Evolutionary conservation across 2,888 invertebrate species (phyloP), one percentile per base, ranked within the genome.

Genomic region (Cactoblastis cactorum): DNA sequence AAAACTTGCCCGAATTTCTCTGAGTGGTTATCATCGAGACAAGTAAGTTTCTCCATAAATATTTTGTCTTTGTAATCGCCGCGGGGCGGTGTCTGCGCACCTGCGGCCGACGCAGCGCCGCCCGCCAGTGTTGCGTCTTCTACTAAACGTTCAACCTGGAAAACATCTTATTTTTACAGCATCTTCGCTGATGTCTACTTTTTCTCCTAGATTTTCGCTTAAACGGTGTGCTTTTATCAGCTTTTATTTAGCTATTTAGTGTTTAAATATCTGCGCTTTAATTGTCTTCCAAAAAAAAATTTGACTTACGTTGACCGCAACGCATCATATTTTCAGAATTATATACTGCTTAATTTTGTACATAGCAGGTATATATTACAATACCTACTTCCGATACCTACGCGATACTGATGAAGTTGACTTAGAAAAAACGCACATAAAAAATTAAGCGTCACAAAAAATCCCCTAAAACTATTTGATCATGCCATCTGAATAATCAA

Each of bases 21-120:
- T 0, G 91, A 85, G 62, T 91, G 91, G 17, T 62, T 78, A 14
- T 91, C 90, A 55, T 91, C 91, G 63, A 91, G 61, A 45, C 83
- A 82, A 54, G 76, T 72, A 5, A 90, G 76, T 51, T 82, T 83
- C 52, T 90, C 87, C 54, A 83, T 79, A 54, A 67, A 80, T 12
- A 84, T 69, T 52, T 80, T 81, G 54, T 88, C 88, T 33, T 77
- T 82, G 60, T 69, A 76, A 53, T 84, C 84, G 0, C 69, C 75
- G 4, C 66, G 71, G 0, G 80, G 71, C 0, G 71, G 57, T 1
- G 64, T 47, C 2, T 55, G 43, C 2, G 49, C 38, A 1, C 55
- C 50, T 1, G 58, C 53, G 1, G 52, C 62, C 3, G 69, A 61
- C 1, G 74, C 71, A 9, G 74, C 71, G 0, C 76, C 74, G 0